A percentile compares a stretch with the other conserved stretches of the same genome.
phyloP scores from a whole-genome alignment of 1,140 invertebrate genomes.

The Neomicropteryx cornuta region DNA sequence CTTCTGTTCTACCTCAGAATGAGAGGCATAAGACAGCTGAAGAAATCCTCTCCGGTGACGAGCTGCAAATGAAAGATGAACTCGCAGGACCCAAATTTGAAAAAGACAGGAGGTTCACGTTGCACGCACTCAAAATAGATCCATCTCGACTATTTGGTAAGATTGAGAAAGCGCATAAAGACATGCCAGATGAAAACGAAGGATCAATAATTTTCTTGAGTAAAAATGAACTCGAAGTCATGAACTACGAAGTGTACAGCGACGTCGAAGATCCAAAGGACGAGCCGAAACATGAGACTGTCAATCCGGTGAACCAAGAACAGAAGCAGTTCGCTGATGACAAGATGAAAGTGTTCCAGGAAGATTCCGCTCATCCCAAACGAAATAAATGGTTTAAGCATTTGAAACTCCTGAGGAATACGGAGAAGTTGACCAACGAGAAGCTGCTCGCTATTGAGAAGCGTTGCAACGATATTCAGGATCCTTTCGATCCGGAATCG shows the following conservation, averaged over 20 bases:
- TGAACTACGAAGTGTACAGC: slow-evolving; percentile 40
- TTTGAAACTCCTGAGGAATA: slow-evolving; percentile 34
- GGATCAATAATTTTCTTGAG: slow-evolving; percentile 50
- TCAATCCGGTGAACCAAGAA: slow-evolving; percentile 23
- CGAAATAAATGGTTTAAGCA: slow-evolving; percentile 49
- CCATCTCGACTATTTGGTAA: slow-evolving; percentile 37
- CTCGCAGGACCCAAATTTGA: slow-evolving; percentile 29
- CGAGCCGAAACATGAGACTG: slow-evolving; percentile 15
- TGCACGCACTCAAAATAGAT: slow-evolving; percentile 39
- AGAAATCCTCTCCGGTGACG: slow-evolving; percentile 35
- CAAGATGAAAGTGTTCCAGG: slow-evolving; percentile 45
- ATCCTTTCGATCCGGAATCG: slow-evolving; percentile 35
- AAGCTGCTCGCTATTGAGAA: slow-evolving; percentile 34
- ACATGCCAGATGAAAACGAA: slow-evolving; percentile 49
- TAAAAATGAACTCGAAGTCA: slow-evolving; percentile 46
- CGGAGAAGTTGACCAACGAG: slow-evolving; percentile 28
- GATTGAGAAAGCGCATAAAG: slow-evolving; percentile 39
- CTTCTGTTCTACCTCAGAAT: slow-evolving; percentile 25
- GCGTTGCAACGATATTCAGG: slow-evolving; percentile 31
- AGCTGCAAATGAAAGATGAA: slow-evolving; percentile 34
- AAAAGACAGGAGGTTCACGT: slow-evolving; percentile 39
- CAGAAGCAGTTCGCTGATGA: slow-evolving; percentile 33
- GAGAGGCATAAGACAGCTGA: slow-evolving; percentile 31
- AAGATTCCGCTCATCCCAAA: slow-evolving; percentile 36
- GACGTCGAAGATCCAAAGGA: slow-evolving; percentile 35